Percentiles rank a stretch among this genome's conserved stretches.
Conservation (phyloP, 2,113 vertebrate species). For the Bos indicus region DNA sequence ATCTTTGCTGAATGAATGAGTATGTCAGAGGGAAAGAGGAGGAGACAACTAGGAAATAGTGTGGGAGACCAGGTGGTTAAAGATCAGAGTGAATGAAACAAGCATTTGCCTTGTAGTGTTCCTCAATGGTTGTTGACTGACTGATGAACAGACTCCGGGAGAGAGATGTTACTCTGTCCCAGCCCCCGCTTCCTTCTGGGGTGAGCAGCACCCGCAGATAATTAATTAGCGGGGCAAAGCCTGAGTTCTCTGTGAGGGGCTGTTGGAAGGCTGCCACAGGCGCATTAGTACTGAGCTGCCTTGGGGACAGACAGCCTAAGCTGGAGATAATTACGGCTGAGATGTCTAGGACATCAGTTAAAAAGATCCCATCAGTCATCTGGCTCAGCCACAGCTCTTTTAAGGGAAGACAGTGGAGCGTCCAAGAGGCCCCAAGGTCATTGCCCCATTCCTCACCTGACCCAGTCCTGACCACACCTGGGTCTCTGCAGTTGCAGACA, state of each 20-base stretch:
- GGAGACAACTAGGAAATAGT: neutral
- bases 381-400: neutral
- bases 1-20: neutral
- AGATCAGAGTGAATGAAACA: neutral
- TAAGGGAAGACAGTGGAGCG: neutral
- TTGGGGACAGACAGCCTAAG: neutral
- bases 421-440: neutral
- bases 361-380: neutral
- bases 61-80: neutral
- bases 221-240: neutral
- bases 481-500: neutral
- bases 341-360: constrained; percentile 18
- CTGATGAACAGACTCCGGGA: neutral
- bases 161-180: neutral
- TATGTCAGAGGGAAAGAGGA: neutral
- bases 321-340: neutral
- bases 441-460: neutral
- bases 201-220: neutral
- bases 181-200: neutral
- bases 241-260: neutral
- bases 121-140: neutral
- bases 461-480: neutral
- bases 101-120: neutral
- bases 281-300: neutral
- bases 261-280: neutral